Evolutionary conservation across 1,140 invertebrate genomes (phyloP).

Genomic region (Trichogramma pretiosum): DNA sequence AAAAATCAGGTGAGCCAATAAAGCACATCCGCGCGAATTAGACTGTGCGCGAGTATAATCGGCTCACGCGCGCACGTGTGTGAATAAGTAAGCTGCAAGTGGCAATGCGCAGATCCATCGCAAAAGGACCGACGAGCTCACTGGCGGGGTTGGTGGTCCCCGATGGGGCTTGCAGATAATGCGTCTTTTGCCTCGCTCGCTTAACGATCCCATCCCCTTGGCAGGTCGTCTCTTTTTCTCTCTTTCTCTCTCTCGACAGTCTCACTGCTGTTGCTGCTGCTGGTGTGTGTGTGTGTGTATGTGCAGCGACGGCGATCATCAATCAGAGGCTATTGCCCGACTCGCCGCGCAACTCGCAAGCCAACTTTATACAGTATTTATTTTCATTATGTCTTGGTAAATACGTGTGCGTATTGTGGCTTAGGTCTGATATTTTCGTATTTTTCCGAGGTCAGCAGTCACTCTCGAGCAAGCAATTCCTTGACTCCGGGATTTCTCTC

Average conservation of each 20-base stretch:
- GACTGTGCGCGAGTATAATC: too few relatives aligned
- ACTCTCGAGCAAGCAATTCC: background rate
- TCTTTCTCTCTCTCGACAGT: background rate
- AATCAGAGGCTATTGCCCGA: slow-evolving; percentile 38
- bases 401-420: too few relatives aligned
- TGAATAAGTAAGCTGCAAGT: slow-evolving; percentile 14
- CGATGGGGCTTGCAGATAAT: slow-evolving; percentile 34
- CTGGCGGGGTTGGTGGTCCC: slow-evolving; percentile 38
- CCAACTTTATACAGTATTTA: slow-evolving; percentile 47
- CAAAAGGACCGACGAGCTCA: too few relatives aligned
- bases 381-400: slow-evolving; percentile 43
- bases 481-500: slow-evolving; percentile 6
- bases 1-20: too few relatives aligned
- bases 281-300: background rate
- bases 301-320: slow-evolving; percentile 37
- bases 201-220: too few relatives aligned
- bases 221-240: too few relatives aligned
- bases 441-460: too few relatives aligned
- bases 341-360: too few relatives aligned
- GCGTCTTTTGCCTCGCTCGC: slow-evolving; percentile 30
- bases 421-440: too few relatives aligned
- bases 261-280: background rate
- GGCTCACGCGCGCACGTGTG: too few relatives aligned
- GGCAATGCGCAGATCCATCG: too few relatives aligned
- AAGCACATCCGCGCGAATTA: too few relatives aligned